phyloP scores from a whole-genome alignment of 2,797 vertebrate species.

The Carduelis carduelis region DNA sequence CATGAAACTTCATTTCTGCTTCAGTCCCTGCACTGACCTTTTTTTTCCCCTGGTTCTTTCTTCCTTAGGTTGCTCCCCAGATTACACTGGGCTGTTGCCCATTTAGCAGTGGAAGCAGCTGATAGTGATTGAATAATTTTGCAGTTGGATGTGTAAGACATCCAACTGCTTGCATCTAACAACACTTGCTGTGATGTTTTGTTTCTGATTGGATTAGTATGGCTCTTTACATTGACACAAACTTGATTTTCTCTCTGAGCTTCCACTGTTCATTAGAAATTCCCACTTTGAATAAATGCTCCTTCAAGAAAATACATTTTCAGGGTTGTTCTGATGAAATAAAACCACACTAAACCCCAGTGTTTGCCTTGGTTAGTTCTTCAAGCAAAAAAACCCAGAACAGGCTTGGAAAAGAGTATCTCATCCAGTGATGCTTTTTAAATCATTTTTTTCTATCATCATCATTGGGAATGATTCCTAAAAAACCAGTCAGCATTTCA shows the following conservation, averaged over 20 bases:
- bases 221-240: neutral
- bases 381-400: neutral
- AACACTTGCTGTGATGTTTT: neutral
- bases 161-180: neutral
- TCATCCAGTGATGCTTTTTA: neutral
- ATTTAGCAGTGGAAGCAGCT: constrained; percentile 3
- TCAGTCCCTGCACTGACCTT: neutral
- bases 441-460: neutral
- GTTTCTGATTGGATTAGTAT: neutral
- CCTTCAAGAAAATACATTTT: neutral
- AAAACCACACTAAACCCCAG: neutral
- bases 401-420: neutral
- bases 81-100: neutral
- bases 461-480: neutral
- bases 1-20: neutral
- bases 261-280: neutral
- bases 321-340: neutral
- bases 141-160: neutral
- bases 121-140: neutral
- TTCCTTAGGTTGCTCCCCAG: neutral
- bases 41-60: neutral
- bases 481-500: neutral
- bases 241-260: neutral
- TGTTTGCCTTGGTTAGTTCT: neutral
- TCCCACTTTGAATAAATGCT: neutral